Conservation (phyloP, 2,888 invertebrate genomes). For the Helicoverpa assulta region DNA sequence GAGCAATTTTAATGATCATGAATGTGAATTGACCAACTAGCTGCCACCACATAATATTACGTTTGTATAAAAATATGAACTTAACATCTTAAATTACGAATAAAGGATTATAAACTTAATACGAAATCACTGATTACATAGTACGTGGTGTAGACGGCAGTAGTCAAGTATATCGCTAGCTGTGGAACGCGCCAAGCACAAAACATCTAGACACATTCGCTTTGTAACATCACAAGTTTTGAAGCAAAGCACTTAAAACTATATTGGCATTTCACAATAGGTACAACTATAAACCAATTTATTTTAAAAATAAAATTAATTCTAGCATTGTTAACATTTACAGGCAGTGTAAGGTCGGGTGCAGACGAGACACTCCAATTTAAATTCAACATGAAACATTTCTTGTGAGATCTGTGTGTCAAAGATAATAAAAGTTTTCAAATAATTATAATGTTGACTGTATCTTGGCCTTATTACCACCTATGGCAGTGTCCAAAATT, state of each 20-base stretch:
- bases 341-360: conserved; percentile 49
- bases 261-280: conserved; percentile 65
- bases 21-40: conserved; percentile 52
- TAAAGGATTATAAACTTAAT: conserved; percentile 52
- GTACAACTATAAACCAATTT: conserved; percentile 49
- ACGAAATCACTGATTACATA: conserved; percentile 44
- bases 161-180: conserved; percentile 44
- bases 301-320: conserved; percentile 48
- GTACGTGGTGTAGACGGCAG: conserved; percentile 42
- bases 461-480: conserved; percentile 1
- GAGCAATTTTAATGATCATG: conserved; percentile 61
- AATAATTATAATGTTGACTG: neutral
- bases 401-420: neutral
- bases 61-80: conserved; percentile 57
- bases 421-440: neutral
- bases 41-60: conserved; percentile 45
- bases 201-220: conserved; percentile 56
- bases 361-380: conserved; percentile 11
- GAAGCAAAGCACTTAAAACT: conserved; percentile 66
- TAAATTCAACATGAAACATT: conserved; percentile 32
- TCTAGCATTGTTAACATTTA: conserved; percentile 46
- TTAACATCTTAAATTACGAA: conserved; percentile 54
- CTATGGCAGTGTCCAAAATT: conserved; percentile 1
- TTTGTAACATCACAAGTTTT: conserved; percentile 54
- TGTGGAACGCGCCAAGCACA: conserved; percentile 47